A percentile compares a stretch with the other conserved stretches of the same genome.
phyloP scores from a whole-genome alignment of 2,113 vertebrate species.

The Clarias gariepinus region DNA sequence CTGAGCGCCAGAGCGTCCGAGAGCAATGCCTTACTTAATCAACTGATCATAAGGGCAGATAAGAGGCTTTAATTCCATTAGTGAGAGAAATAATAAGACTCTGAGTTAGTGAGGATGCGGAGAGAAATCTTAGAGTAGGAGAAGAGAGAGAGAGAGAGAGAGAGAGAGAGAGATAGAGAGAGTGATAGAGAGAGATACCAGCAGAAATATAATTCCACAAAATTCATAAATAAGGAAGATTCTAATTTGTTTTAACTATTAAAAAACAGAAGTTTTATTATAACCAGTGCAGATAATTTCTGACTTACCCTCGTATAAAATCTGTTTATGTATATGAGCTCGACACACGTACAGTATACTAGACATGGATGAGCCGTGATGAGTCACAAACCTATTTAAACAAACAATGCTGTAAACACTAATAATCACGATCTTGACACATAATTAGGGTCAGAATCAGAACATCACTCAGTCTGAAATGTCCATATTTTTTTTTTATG shows the following conservation, averaged over 20 bases:
- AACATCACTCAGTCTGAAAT: too few relatives aligned
- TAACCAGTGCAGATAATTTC: too few relatives aligned
- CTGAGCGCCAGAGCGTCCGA: slow-evolving; percentile 53
- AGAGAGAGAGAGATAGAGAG: not conserved
- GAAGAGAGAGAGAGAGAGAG: not conserved
- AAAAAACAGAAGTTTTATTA: not conserved
- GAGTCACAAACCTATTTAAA: not conserved
- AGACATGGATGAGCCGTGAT: not conserved
- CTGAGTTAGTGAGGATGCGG: not conserved
- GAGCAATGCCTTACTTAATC: slow-evolving; percentile 71
- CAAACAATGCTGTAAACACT: too few relatives aligned
- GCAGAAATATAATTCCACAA: not conserved
- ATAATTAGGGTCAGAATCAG: too few relatives aligned
- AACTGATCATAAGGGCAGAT: slow-evolving; percentile 73
- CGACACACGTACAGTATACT: not conserved
- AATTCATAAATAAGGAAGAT: not conserved
- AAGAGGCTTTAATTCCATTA: slow-evolving; percentile 70
- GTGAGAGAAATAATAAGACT: not conserved
- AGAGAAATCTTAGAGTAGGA: not conserved
- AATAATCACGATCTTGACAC: too few relatives aligned
- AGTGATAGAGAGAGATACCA: not conserved
- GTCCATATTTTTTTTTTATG: too few relatives aligned
- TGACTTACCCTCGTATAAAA: not conserved
- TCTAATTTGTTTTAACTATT: not conserved
- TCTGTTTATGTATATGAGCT: not conserved